phyloP scores from a whole-genome alignment of 1,140 invertebrate genomes.

The Andricus grossulariae region DNA sequence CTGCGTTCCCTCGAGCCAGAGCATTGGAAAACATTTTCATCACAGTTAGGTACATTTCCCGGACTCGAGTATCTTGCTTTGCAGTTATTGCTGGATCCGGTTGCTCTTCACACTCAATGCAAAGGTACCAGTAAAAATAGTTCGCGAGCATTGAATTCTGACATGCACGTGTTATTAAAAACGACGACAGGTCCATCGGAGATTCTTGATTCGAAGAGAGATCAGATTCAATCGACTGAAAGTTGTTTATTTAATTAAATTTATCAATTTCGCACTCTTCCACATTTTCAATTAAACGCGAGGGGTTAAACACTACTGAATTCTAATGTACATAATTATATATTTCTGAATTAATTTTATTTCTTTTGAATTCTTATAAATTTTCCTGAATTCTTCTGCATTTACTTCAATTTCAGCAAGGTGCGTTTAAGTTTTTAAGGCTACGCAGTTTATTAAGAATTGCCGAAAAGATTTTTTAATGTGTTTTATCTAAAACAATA shows the following conservation, averaged over 20 bases:
- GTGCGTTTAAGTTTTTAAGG: too few relatives aligned
- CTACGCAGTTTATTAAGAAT: too few relatives aligned
- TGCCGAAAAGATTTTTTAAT: too few relatives aligned
- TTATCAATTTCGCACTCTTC: not conserved
- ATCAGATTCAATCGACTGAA: slow-evolving; percentile 67
- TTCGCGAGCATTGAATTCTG: slow-evolving; percentile 93
- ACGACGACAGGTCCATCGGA: slow-evolving; percentile 87
- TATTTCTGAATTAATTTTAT: not conserved
- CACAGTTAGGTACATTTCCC: slow-evolving; percentile 93
- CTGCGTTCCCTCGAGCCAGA: slow-evolving; percentile 79
- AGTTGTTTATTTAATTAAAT: slow-evolving; percentile 29
- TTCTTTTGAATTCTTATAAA: too few relatives aligned
- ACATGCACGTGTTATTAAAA: slow-evolving; percentile 93
- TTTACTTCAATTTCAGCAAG: too few relatives aligned
- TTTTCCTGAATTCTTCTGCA: too few relatives aligned
- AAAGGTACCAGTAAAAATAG: slow-evolving; percentile 98
- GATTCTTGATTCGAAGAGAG: slow-evolving; percentile 59
- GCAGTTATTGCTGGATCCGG: slow-evolving; percentile 79
- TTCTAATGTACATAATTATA: not conserved
- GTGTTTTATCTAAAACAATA: too few relatives aligned
- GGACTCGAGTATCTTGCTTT: slow-evolving; percentile 85
- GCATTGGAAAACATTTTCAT: slow-evolving; percentile 90
- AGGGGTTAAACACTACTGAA: not conserved
- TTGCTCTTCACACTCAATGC: slow-evolving; percentile 93
- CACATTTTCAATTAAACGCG: too few relatives aligned